Percentiles rank a stretch among this genome's conserved stretches.
Conservation (phyloP, 2,113 vertebrate species). For the Anarhynchus alexandrinus region DNA sequence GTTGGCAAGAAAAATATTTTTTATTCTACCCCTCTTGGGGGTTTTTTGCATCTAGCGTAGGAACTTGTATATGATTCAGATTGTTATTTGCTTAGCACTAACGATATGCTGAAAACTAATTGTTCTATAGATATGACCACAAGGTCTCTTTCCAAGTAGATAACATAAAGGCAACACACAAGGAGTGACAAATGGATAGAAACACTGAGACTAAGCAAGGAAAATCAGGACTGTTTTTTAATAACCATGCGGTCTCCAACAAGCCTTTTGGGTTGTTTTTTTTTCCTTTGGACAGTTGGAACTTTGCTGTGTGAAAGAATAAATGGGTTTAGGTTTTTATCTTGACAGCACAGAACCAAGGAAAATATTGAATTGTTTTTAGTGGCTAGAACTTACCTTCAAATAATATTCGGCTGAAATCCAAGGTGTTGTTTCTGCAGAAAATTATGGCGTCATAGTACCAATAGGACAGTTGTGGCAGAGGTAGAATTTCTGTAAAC, state of each 20-base stretch:
- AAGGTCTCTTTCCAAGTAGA: not conserved
- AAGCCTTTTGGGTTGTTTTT: not conserved
- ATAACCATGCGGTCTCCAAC: not conserved
- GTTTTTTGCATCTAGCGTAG: not conserved
- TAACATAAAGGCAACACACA: not conserved
- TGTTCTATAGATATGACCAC: not conserved
- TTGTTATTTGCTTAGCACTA: not conserved
- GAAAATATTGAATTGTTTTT: not conserved
- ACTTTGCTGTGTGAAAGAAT: not conserved
- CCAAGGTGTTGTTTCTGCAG: not conserved
- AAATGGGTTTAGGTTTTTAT: not conserved
- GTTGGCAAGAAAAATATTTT: not conserved
- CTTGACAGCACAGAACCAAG: not conserved
- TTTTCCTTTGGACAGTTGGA: not conserved
- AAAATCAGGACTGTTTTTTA: not conserved
- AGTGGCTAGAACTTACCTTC: not conserved
- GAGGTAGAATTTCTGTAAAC: not conserved
- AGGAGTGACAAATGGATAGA: not conserved
- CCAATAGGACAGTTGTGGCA: not conserved
- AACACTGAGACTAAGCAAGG: not conserved
- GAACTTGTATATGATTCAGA: not conserved
- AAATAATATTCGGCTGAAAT: not conserved
- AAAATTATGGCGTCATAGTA: not conserved
- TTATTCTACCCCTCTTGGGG: not conserved
- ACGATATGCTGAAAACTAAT: not conserved